Evolutionary conservation across 35 echinoderm and acorn worm genomes (phyloP).

Genomic region (Lytechinus variegatus): DNA sequence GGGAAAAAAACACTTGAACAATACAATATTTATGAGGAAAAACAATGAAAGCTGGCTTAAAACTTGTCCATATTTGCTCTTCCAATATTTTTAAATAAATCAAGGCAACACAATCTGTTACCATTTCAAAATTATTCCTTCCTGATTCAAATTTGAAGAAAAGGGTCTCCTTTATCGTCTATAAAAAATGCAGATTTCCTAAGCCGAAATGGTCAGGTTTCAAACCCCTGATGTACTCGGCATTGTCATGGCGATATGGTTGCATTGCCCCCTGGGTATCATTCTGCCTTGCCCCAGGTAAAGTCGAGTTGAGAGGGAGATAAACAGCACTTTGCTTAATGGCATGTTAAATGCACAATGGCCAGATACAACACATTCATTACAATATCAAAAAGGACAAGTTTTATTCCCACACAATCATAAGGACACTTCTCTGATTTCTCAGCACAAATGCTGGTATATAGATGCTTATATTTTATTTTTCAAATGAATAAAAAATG

Average conservation of each 20-base stretch:
- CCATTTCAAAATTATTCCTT: not conserved
- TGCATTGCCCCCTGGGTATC: not conserved
- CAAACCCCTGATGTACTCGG: not conserved
- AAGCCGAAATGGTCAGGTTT: not conserved
- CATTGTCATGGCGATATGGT: not conserved
- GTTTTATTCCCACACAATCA: not conserved
- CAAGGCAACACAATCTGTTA: not conserved
- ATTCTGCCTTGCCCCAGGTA: not conserved
- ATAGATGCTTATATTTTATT: too few species aligned
- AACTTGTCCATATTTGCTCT: not conserved
- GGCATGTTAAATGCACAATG: not conserved
- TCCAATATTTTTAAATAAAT: not conserved
- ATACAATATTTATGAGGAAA: not conserved
- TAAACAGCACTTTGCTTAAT: constrained; percentile 5
- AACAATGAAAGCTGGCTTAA: not conserved
- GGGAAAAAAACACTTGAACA: not conserved
- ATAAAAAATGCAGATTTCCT: not conserved
- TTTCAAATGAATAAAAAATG: not conserved
- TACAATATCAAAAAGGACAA: not conserved
- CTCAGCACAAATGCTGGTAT: too few species aligned
- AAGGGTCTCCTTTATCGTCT: not conserved
- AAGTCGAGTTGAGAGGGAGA: not conserved
- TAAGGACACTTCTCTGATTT: too few species aligned
- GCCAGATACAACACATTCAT: not conserved
- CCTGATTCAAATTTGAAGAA: not conserved